phyloP scores from a whole-genome alignment of 2,888 invertebrate species.

The Drosophila colorata region DNA sequence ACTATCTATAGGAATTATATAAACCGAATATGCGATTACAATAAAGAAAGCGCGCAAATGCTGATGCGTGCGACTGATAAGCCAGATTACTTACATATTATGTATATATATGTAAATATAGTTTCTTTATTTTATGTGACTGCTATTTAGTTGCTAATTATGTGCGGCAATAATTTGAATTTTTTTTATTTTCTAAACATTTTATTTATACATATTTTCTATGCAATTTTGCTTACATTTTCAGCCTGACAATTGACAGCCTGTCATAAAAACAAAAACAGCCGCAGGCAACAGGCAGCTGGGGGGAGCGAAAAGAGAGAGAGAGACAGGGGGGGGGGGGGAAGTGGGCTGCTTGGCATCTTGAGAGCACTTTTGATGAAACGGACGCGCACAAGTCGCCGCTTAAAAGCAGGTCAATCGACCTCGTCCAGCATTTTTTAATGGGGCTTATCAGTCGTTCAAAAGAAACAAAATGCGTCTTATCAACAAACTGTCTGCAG shows the following conservation, averaged over 20 bases:
- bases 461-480: conserved; percentile 69
- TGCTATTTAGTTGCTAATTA: conserved; percentile 46
- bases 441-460: conserved; percentile 75
- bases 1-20: conserved; percentile 42
- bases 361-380: conserved; percentile 53
- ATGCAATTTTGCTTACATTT: conserved; percentile 67
- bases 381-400: conserved; percentile 58
- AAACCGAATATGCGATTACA: conserved; percentile 10
- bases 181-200: neutral
- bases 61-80: conserved; percentile 34
- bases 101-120: conserved; percentile 1
- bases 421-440: conserved; percentile 70
- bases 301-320: neutral
- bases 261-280: conserved; percentile 54
- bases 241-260: conserved; percentile 68
- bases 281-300: neutral
- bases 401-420: conserved; percentile 80
- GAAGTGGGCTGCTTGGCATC: neutral
- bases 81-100: neutral
- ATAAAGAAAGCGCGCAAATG: conserved; percentile 16
- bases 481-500: conserved; percentile 70
- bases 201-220: conserved; percentile 26
- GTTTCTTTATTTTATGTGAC: conserved; percentile 4
- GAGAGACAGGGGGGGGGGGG: neutral
- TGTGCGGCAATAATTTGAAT: conserved; percentile 17